Base-by-base conservation (phyloP, 2,797 vertebrate genomes). In the Prunella strophiata region DNA sequence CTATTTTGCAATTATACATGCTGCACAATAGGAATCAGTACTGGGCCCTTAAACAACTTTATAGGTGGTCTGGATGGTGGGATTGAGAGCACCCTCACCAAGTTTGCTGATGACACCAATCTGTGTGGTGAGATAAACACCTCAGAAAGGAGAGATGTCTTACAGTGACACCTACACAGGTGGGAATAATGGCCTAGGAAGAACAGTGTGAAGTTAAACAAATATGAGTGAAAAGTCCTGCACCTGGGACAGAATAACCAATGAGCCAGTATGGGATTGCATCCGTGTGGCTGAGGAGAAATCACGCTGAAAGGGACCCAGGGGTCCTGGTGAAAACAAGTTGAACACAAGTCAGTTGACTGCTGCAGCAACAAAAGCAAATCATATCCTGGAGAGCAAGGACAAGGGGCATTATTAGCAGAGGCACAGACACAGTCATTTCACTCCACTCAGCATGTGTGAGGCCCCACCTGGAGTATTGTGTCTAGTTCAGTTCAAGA, bases 291-390 rank as follows among this genome's bases (percentile, higher is more conserved):
- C 16, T 68, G 52, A 70, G 32, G 30, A 68, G 36, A 12, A 48
- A 16, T n/a, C 29, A 26, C 5, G 7, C 14, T 61, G 22, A 75
- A 65, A 51, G 16, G 19, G 19, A 54, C 3, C 4, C 6, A 1
- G 4, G 15, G 7, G 14, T 55, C 15, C 29, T 18, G 26, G 30
- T 55, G 26, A 40, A 42, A 74, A 25, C 16, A 67, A 58, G 14
- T 6, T n/a, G 30, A 62, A 58, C 16, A 23, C 3, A 43, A 47
- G 6, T 47, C 55, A 73, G 34, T 10, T 6, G 0, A 0, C 15
- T 9, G 4, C 50, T 83, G 29, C 20, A 50, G 43, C 50, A 63
- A 11, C 51, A 59, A 59, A 47, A 17, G 18, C 15, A 74, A 54
- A 54, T 22, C 21, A 54, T 30, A 19, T 17, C 54, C 70, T 36